phyloP scores from a whole-genome alignment of 37 sponge, comb jelly and placozoan genomes.

The Ianthella basta region DNA sequence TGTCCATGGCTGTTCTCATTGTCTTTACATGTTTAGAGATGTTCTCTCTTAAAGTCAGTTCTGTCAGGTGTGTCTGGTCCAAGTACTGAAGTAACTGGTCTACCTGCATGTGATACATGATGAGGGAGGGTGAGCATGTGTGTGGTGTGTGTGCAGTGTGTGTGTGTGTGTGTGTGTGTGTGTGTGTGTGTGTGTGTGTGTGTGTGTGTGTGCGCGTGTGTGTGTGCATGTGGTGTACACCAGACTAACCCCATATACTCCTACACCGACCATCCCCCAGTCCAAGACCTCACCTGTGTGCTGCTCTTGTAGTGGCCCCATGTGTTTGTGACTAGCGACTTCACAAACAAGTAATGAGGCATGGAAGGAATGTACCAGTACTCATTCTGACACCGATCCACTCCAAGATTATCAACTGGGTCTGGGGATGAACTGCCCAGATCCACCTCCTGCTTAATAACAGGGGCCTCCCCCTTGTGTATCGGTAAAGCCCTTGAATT shows the following conservation, averaged over 20 bases:
- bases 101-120: no score
- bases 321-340: neutral
- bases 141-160: no score
- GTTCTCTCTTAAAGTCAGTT: no score
- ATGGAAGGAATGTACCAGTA: slow-evolving; percentile 1
- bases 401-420: neutral
- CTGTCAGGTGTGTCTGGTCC: no score
- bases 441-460: neutral
- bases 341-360: slow-evolving; percentile 4
- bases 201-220: slow-evolving; percentile 17
- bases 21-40: no score
- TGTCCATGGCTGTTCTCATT: no score
- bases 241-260: no score
- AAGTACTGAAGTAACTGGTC: no score
- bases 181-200: neutral
- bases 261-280: no score
- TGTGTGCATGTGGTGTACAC: slow-evolving; percentile 33
- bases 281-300: neutral
- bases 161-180: neutral
- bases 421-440: neutral
- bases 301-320: neutral
- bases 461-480: neutral
- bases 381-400: slow-evolving; percentile 3
- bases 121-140: no score
- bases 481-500: neutral